Evolutionary conservation across 2,888 invertebrate species (phyloP).

Genomic region (Andrena bicolor): DNA sequence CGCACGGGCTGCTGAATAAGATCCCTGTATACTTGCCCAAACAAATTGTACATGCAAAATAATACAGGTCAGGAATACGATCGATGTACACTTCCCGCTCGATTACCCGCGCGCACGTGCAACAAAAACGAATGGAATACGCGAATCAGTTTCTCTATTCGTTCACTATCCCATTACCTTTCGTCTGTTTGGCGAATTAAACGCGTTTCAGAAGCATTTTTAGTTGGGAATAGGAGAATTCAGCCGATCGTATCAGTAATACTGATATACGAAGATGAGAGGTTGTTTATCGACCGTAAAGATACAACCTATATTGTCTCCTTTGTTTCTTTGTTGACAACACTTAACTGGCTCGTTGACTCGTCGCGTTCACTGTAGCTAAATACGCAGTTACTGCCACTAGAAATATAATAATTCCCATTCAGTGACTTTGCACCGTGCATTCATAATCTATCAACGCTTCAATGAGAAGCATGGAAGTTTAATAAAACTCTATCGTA

Average conservation of each 20-base stretch:
- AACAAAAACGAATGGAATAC: constrained; percentile 31
- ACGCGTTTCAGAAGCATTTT: not conserved
- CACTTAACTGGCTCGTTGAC: constrained; percentile 27
- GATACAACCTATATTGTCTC: constrained; percentile 2
- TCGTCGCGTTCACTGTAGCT: not conserved
- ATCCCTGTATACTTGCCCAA: constrained; percentile 10
- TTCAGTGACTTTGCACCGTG: not conserved
- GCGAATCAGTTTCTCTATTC: constrained; percentile 41
- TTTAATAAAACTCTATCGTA: not conserved
- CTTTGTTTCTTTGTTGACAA: constrained; percentile 45
- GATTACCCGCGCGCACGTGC: constrained; percentile 44
- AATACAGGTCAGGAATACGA: constrained; percentile 49
- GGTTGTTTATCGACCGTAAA: constrained; percentile 20
- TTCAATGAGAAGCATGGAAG: not conserved
- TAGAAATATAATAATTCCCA: not conserved
- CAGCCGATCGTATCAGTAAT: not conserved
- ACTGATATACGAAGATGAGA: not conserved
- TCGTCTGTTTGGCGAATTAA: not conserved
- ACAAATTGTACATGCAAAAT: constrained; percentile 37
- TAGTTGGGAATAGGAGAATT: not conserved
- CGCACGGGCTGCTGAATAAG: not conserved
- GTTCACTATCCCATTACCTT: not conserved
- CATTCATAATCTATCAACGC: not conserved
- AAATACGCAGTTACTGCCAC: constrained; percentile 12
- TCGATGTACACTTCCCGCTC: constrained; percentile 47